These are phyloP conservation scores for Girardinus metallicus DNA, from an alignment of 2,797 vertebrate species.

Conservation along the genomic window DNA sequence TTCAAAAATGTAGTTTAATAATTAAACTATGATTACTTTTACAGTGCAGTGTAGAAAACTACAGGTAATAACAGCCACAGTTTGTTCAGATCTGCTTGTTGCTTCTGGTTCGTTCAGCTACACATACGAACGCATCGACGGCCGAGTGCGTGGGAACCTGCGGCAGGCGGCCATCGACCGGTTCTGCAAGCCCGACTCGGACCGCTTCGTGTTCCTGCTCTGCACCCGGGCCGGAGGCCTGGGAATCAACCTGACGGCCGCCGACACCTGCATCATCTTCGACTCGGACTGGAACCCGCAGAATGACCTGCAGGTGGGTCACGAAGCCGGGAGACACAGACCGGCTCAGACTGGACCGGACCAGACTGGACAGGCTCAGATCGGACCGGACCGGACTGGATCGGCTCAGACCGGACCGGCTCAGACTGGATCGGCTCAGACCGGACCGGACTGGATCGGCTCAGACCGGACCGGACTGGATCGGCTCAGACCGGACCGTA, in stretches of 20 bases:
- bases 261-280: slow-evolving; percentile 97
- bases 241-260: slow-evolving; percentile 96
- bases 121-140: slow-evolving; percentile 92
- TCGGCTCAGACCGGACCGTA: too few relatives aligned
- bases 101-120: slow-evolving; percentile 41
- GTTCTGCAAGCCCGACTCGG: slow-evolving; percentile 96
- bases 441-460: too few relatives aligned
- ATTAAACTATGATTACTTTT: neutral
- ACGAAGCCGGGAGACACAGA: neutral
- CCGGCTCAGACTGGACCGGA: too few relatives aligned
- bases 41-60: neutral
- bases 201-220: slow-evolving; percentile 97
- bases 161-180: slow-evolving; percentile 95
- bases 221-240: slow-evolving; percentile 96
- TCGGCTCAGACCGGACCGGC: too few relatives aligned
- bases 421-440: too few relatives aligned
- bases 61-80: neutral
- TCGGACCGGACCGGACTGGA: too few relatives aligned
- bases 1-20: too few relatives aligned
- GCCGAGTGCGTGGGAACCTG: slow-evolving; percentile 93
- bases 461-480: too few relatives aligned
- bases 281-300: slow-evolving; percentile 99
- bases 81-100: neutral
- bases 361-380: too few relatives aligned
- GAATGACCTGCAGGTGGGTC: slow-evolving; percentile 94